Conservation (phyloP, 2,113 vertebrate species). For the Mugil cephalus region DNA sequence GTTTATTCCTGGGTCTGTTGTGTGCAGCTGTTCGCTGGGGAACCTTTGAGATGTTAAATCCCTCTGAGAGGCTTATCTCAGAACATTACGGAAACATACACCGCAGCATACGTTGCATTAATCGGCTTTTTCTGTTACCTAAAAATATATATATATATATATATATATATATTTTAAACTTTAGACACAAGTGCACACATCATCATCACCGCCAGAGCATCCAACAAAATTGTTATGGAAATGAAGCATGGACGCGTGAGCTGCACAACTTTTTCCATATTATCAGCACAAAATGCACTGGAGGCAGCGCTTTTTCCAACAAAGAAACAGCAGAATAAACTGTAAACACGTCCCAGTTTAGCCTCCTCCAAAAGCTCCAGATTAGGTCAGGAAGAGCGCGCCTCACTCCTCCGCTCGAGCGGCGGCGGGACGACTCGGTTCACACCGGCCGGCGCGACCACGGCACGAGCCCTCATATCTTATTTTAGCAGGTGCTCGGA, state of each 20-base stretch:
- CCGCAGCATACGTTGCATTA: neutral
- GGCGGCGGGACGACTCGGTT: conserved; percentile 40
- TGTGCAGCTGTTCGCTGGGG: neutral
- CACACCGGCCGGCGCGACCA: conserved; percentile 1
- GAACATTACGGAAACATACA: neutral
- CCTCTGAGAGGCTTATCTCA: neutral
- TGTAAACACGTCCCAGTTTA: conserved; percentile 32
- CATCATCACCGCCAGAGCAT: conserved; percentile 36
- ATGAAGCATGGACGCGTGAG: conserved; percentile 45
- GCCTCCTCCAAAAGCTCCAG: conserved; percentile 16
- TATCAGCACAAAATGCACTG: conserved; percentile 70
- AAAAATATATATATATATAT: conserved; percentile 12
- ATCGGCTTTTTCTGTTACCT: conserved; percentile 7
- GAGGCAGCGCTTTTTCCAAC: conserved; percentile 55
- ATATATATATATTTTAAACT: neutral
- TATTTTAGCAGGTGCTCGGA: conserved; percentile 70
- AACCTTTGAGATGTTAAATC: too few species aligned
- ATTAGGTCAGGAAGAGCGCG: conserved; percentile 45
- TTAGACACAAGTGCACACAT: conserved; percentile 34
- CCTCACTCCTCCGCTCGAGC: conserved; percentile 26
- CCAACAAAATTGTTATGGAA: conserved; percentile 50
- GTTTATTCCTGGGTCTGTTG: neutral
- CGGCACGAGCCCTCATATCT: conserved; percentile 47
- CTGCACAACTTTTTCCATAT: conserved; percentile 53
- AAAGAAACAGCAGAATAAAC: conserved; percentile 25